Base-by-base conservation (phyloP, 2,888 invertebrate species). In the Cryptops parisi region DNA sequence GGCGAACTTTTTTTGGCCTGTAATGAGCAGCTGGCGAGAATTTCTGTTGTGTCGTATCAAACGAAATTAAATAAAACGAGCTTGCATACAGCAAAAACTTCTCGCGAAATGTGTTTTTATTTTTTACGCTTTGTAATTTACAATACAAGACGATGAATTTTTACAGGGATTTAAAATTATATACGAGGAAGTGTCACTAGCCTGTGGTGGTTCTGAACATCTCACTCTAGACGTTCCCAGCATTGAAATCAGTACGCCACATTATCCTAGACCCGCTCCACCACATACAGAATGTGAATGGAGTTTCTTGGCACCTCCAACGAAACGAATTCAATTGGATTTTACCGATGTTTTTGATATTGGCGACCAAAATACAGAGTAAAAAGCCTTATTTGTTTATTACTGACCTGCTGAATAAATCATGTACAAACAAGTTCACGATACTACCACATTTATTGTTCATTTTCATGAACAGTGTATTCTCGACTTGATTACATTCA, bases 251-350 rank as follows among this genome's bases (percentile, higher is more conserved):
- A 74, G 67, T 21, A 80, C 89, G 0, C 91, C 90, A 0, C 82
- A 82, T 60, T 88, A 84, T 70, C 93, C 93, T 0, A 78, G 79
- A 55, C 74, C 80, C 23, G 87, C 93, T 1, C 72, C 78, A 44
- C 79, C 88, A 1, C 82, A 82, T 62, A 76, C 79, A 0, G 90
- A 89, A 68, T 94, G 93, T 65, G 70, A 76, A 25, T 94, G 91
- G 91, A 69, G 73, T 24, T 76, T 90, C 56, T 72, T 74, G 38
- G 85, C 79, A 0, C 81, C 84, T 1, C 74, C 78, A 1, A 87
- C 85, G 0, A 80, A 85, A 68, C 74, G 78, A 21, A 68, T 94
- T 38, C 73, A 80, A 57, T 71, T 90, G 17, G 83, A 84, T 64
- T 90, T 93, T 62, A 64, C 78, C 2, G 81, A 78, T 0, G 72